Base-by-base conservation (phyloP, 2,113 vertebrate species). In the Pterocles gutturalis region DNA sequence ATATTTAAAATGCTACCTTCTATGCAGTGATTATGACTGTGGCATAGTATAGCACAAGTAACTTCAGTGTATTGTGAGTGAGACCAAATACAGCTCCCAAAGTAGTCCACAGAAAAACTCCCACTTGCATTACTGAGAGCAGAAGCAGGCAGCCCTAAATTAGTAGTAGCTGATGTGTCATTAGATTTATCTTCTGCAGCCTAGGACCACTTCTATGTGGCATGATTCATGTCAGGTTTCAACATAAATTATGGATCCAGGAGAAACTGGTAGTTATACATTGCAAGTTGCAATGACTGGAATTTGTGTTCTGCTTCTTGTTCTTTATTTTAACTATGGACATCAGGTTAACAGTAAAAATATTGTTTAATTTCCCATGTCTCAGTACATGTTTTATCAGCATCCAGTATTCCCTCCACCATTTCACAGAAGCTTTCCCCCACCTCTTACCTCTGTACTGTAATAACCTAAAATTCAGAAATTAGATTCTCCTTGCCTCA, bases 101-200 rank as follows among this genome's bases (percentile, higher is more conserved):
- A 2, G 4, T 31, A 84, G 66, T 45, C 57, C 43, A 73, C 33
- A 69, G 89, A 75, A 90, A 81, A 80, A 67, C 45, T 92, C 64
- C 36, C 31, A 49, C 75, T 86, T 91, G 49, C 16, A 82, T 87
- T 92, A 91, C 67, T 65, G 62, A 78, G 58, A 85, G 24, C 11
- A 95, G 91, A 76, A 91, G 43, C 64, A 92, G 79, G 55, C 53
- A 93, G 55, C 31, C 62, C 77, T 95, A 95, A 97, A 93, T 95
- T 97, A 96, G 89, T 95, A 95, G 90, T 89, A 93, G 80, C 49
- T 97, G 80, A 89, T 89, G 70, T 92, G 77, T 65, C 96, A 83
- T 93, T 96, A 95, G 91, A 97, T 96, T 96, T 97, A 93, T 95
- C 84, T 94, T 94, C 92, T 94, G 70, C 77, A 93, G 85, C 61